Conservation (phyloP, 2,113 vertebrate species). For the Henicopernis longicauda region DNA sequence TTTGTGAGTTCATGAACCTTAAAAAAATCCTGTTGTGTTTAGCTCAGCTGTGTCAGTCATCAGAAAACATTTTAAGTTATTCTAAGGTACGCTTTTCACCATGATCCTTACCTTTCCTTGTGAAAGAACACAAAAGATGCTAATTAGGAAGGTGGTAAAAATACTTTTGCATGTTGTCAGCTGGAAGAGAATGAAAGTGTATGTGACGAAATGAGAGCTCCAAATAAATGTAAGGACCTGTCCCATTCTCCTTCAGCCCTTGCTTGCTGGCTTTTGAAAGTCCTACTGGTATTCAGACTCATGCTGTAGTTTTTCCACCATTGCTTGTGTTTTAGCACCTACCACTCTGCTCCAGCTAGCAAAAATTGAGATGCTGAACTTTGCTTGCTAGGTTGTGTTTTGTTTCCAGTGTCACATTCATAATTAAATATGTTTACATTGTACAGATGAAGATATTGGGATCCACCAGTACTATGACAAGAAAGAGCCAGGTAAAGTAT, state of each 20-base stretch:
- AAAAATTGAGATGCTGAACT: not conserved
- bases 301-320: not conserved
- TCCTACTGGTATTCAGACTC: not conserved
- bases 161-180: not conserved
- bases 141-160: not conserved
- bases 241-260: not conserved
- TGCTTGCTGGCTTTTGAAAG: not conserved
- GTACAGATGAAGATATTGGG: constrained; percentile 89
- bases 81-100: not conserved
- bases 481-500: constrained; percentile 86
- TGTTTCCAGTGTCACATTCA: not conserved
- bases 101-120: not conserved
- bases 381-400: not conserved
- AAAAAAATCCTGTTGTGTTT: not conserved
- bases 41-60: not conserved
- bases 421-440: constrained; percentile 45
- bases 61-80: not conserved
- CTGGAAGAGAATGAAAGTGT: not conserved
- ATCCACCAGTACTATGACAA: constrained; percentile 90
- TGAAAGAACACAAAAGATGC: not conserved
- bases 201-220: not conserved
- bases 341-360: not conserved
- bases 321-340: not conserved
- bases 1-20: not conserved
- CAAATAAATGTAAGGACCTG: not conserved